Conservation (phyloP, 2,888 invertebrate genomes). For the Drosophila stalkeri region DNA sequence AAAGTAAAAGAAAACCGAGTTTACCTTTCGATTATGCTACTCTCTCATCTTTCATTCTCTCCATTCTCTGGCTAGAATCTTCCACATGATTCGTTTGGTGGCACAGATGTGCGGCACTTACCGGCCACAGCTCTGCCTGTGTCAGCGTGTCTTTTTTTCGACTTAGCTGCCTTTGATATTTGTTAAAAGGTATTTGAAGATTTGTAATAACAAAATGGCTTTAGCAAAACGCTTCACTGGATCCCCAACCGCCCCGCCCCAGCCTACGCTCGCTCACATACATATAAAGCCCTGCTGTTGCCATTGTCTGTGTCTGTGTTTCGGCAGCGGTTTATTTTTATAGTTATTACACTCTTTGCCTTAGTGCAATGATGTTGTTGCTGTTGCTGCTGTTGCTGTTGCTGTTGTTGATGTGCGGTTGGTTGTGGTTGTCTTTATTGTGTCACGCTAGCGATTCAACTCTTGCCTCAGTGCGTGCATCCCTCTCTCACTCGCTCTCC, state of each 20-base stretch:
- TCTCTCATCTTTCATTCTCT: too few relatives aligned
- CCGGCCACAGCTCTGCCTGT: not conserved
- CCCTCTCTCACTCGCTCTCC: not conserved
- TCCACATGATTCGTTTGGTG: not conserved
- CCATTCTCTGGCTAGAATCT: not conserved
- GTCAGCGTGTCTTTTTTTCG: not conserved
- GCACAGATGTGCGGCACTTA: not conserved
- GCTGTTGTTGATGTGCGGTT: conserved; percentile 20
- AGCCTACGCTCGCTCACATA: not conserved
- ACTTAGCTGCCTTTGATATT: conserved; percentile 11
- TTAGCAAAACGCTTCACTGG: conserved; percentile 16
- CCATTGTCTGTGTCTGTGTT: conserved; percentile 38
- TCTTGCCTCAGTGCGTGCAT: conserved; percentile 46
- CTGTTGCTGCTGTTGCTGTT: conserved; percentile 19
- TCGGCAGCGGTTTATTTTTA: conserved; percentile 67
- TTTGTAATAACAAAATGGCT: conserved; percentile 76
- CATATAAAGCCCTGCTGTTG: not conserved
- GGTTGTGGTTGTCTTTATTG: conserved; percentile 66
- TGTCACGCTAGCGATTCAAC: conserved; percentile 71
- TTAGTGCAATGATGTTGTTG: conserved; percentile 47
- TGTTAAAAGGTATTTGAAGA: conserved; percentile 54
- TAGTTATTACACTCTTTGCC: conserved; percentile 76
- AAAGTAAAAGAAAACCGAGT: not conserved
- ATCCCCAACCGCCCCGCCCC: not conserved
- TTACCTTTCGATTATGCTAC: not conserved